Evolutionary conservation across 2,797 vertebrate species (phyloP), one percentile per base, ranked within the genome.

Genomic region (Austrolebias charrua): DNA sequence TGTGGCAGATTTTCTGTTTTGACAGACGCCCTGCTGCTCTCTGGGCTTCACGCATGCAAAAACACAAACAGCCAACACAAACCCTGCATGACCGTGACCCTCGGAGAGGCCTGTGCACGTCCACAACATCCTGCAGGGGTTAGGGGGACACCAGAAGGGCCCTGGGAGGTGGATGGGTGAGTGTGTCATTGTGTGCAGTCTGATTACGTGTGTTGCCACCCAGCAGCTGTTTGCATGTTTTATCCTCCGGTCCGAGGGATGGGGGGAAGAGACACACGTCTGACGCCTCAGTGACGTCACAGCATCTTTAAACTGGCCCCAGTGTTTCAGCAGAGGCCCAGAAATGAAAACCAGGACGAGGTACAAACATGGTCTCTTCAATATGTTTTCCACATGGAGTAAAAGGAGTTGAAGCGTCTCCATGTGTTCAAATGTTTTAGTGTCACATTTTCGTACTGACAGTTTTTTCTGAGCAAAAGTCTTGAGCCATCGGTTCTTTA

Each of bases 201-300:
- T 79, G 84, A 84, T 82, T 81, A 73, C 63, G 66, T 48, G 69
- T 82, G 76, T 80, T 89, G 85, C 86, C 84, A 89, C 83, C 82
- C 63, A 51, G 81, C 88, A 89, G 88, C 89, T 90, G 88, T 88
- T 88, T 83, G 86, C 85, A 86, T 89, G 81, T 89, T 88, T 85
- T 85, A 86, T 79, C 63, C 77, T 55, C 71, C 53, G 61, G 75
- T 73, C 82, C 69, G 46, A 74, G 73, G 44, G 45, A 66, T 45
- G 60, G 42, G 35, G 67, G 77, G 63, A n/a, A 6, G 31, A n/a
- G n/a, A n/a, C n/a, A n/a, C n/a, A 4, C 53, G 75, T 78, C 83
- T 88, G 82, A 75, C 38, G 65, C 79, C 75, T 51, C 20, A 28
- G 60, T 87, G 80, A 87, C 72, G 78, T 83, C 87, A 84, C 67